Conservation (phyloP, 2,797 vertebrate species). For the Chaetodon trifasciatus region DNA sequence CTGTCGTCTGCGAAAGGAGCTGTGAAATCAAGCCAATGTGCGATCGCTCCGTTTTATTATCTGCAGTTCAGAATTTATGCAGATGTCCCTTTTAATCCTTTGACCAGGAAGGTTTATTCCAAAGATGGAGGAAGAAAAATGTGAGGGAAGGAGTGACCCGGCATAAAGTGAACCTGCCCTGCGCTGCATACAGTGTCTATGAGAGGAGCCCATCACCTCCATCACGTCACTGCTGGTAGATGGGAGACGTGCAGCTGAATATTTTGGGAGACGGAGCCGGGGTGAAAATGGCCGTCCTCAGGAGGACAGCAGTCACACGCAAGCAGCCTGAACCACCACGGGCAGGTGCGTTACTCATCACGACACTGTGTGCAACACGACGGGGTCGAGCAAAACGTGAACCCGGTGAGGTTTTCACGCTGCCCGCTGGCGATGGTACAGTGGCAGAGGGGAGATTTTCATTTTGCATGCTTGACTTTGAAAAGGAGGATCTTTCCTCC, state of each 20-base stretch:
- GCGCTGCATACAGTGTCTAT: too few species aligned
- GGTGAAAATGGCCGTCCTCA: constrained; percentile 30
- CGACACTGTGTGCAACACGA: constrained; percentile 17
- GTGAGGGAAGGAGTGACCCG: background rate
- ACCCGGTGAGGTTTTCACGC: constrained; percentile 17
- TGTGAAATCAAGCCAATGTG: constrained; percentile 61
- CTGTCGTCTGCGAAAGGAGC: constrained; percentile 56
- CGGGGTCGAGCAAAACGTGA: background rate
- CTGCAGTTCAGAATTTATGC: constrained; percentile 28
- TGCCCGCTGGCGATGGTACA: constrained; percentile 6
- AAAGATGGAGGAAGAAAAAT: constrained; percentile 4
- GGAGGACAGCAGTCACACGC: background rate
- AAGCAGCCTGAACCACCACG: background rate
- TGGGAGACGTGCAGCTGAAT: constrained; percentile 21
- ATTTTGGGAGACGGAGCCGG: constrained; percentile 19
- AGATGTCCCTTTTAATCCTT: constrained; percentile 44
- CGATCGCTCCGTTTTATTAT: constrained; percentile 45
- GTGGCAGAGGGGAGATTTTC: constrained; percentile 2
- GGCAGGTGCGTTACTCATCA: constrained; percentile 18
- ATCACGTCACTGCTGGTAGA: constrained; percentile 6
- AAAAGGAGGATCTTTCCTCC: constrained; percentile 38
- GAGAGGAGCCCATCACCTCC: constrained; percentile 11
- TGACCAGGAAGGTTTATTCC: constrained; percentile 32
- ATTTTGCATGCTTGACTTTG: constrained; percentile 50
- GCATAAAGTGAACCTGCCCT: constrained; percentile 8